A percentile compares a stretch with the other conserved stretches of the same genome.
Conservation (phyloP, 2,888 invertebrate genomes). For the Ormyrus labotus region DNA sequence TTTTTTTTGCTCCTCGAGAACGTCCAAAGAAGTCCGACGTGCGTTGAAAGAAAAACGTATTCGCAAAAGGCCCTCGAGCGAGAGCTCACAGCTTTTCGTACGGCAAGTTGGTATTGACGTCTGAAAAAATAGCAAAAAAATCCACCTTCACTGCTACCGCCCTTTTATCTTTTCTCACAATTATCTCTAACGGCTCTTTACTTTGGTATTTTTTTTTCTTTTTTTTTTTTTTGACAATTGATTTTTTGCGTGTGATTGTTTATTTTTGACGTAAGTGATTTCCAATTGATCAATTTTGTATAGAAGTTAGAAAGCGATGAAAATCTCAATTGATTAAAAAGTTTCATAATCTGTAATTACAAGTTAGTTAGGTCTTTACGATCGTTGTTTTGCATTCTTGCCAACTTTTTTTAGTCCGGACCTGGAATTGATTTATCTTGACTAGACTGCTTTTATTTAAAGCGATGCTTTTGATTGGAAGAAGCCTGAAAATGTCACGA, state of each 20-base stretch:
- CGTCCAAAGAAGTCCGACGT: constrained; percentile 67
- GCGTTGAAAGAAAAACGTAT: constrained; percentile 76
- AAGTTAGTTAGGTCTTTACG: too few species aligned
- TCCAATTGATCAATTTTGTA: neutral
- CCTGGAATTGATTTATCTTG: too few species aligned
- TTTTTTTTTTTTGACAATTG: neutral
- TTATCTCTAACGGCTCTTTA: neutral
- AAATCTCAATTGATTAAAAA: too few species aligned
- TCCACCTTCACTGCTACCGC: constrained; percentile 61
- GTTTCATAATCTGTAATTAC: too few species aligned
- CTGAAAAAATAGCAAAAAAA: constrained; percentile 79
- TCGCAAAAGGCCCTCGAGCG: constrained; percentile 75
- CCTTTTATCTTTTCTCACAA: constrained; percentile 1
- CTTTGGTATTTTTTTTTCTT: neutral
- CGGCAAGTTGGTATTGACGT: constrained; percentile 93
- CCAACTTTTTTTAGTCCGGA: too few species aligned
- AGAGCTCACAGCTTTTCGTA: constrained; percentile 91
- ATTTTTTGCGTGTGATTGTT: constrained; percentile 7
- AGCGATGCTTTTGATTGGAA: too few species aligned
- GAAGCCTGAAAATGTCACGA: too few species aligned
- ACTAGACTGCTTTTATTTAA: too few species aligned
- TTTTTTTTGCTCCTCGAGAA: constrained; percentile 57
- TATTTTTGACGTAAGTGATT: constrained; percentile 48
- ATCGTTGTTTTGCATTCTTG: too few species aligned
- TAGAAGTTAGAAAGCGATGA: neutral